Percentiles rank a stretch among this genome's conserved stretches.
Evolutionary conservation across 2,888 invertebrate genomes (phyloP).

Genomic region (Phragmatobia fuliginosa): DNA sequence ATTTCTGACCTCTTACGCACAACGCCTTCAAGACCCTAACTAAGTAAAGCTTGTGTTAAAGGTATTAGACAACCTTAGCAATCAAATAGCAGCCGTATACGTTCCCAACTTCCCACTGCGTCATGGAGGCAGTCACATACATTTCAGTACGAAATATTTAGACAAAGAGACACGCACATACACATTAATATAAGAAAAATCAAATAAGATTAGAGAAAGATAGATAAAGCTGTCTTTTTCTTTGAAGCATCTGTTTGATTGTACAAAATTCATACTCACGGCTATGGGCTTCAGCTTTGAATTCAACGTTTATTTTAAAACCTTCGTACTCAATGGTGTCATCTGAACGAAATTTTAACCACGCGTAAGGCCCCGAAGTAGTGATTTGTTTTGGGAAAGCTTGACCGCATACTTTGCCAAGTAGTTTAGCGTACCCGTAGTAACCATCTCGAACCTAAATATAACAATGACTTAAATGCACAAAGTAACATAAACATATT

Average conservation of each 20-base stretch:
- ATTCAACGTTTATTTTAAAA: constrained; percentile 72
- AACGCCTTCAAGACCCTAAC: no score
- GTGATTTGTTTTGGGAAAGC: constrained; percentile 71
- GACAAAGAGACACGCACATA: background rate
- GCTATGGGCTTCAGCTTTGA: constrained; percentile 42
- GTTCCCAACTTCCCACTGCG: no score
- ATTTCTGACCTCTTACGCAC: no score
- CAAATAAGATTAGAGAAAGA: background rate
- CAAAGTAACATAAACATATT: no score
- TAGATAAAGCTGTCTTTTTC: background rate
- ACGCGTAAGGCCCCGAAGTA: constrained; percentile 72
- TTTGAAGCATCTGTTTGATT: background rate
- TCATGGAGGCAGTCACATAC: no score
- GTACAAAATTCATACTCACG: constrained; percentile 46
- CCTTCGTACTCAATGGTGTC: constrained; percentile 82
- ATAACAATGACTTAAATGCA: background rate
- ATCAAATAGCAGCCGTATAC: no score
- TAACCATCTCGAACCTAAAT: constrained; percentile 76
- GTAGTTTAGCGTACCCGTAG: constrained; percentile 68
- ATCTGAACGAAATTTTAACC: constrained; percentile 73
- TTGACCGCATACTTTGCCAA: constrained; percentile 72
- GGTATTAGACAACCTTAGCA: no score
- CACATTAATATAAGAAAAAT: background rate
- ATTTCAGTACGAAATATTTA: no score
- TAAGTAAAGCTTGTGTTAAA: no score